Conservation (phyloP, 2,113 vertebrate species). For the Albula goreensis region DNA sequence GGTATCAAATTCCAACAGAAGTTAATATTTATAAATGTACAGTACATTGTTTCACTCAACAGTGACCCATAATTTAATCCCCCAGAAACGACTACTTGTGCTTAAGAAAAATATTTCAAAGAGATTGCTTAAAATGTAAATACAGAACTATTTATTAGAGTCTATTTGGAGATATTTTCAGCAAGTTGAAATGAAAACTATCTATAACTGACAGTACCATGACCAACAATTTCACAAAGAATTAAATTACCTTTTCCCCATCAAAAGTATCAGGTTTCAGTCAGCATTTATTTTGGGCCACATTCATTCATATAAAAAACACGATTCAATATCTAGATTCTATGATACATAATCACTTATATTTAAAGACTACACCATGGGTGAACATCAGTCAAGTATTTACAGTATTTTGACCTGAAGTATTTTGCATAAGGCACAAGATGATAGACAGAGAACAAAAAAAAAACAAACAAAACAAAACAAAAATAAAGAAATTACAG, state of each 20-base stretch:
- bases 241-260: conserved; percentile 73
- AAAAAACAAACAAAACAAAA: conserved; percentile 42
- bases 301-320: conserved; percentile 53
- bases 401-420: conserved; percentile 82
- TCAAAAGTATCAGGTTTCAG: conserved; percentile 75
- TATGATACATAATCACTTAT: conserved; percentile 47
- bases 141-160: conserved; percentile 71
- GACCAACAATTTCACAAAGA: conserved; percentile 71
- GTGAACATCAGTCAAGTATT: conserved; percentile 66
- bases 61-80: conserved; percentile 77
- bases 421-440: conserved; percentile 94
- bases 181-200: conserved; percentile 60
- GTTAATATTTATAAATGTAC: background rate
- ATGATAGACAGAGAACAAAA: conserved; percentile 55
- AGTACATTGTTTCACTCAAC: conserved; percentile 67
- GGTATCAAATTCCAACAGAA: background rate
- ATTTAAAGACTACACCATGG: conserved; percentile 59
- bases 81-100: conserved; percentile 70
- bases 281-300: conserved; percentile 74
- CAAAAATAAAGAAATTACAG: conserved; percentile 45
- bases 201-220: conserved; percentile 72
- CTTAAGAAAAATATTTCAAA: conserved; percentile 71
- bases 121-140: conserved; percentile 68
- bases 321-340: conserved; percentile 59
- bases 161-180: conserved; percentile 63